phyloP scores from a whole-genome alignment of 2,888 invertebrate species.

The Nipponacmea schrenckii region DNA sequence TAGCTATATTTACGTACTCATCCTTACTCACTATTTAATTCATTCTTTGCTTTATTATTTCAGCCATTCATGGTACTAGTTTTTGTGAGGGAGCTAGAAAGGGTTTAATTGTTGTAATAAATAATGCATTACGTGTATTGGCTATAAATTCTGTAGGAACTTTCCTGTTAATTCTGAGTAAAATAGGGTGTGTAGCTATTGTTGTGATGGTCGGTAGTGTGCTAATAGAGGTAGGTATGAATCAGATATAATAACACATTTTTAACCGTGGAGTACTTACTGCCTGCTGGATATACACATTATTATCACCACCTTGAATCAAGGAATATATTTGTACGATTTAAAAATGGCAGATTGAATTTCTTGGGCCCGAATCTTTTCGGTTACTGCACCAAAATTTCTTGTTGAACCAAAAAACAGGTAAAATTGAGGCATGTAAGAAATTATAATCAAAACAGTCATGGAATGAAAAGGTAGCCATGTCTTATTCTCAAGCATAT shows the following conservation, averaged over 20 bases:
- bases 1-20: too few relatives aligned
- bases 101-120: constrained; percentile 72
- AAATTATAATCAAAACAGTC: too few relatives aligned
- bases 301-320: too few relatives aligned
- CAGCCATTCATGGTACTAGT: constrained; percentile 75
- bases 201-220: constrained; percentile 83
- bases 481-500: too few relatives aligned
- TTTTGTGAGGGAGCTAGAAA: constrained; percentile 75
- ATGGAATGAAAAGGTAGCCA: too few relatives aligned
- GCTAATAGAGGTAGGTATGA: constrained; percentile 30
- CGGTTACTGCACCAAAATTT: too few relatives aligned
- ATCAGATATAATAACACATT: neutral
- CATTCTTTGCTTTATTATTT: constrained; percentile 10
- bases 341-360: too few relatives aligned
- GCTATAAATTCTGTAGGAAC: constrained; percentile 92
- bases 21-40: neutral
- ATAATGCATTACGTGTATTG: constrained; percentile 82
- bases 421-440: too few relatives aligned
- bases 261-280: neutral
- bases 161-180: constrained; percentile 88
- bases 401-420: too few relatives aligned
- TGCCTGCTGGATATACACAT: neutral
- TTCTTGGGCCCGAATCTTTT: too few relatives aligned
- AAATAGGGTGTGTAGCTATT: constrained; percentile 80
- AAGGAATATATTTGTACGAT: neutral